A percentile compares a stretch with the other conserved stretches of the same genome.
Conservation (phyloP, 2,888 invertebrate species). For the Orthosia gothica region DNA sequence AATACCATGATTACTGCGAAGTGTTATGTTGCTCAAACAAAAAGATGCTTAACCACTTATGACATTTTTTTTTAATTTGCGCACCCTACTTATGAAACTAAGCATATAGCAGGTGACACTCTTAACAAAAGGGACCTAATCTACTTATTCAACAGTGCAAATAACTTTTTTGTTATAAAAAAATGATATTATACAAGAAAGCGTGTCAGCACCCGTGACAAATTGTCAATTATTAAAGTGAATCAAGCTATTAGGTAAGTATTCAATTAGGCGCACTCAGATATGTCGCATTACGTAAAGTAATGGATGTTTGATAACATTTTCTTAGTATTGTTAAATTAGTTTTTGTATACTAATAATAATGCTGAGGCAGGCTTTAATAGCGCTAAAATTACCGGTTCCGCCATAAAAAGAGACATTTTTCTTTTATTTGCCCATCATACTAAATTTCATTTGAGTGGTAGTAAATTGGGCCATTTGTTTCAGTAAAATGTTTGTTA, state of each 20-base stretch:
- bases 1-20: not conserved
- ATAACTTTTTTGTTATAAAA: conserved; percentile 26
- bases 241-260: conserved; percentile 52
- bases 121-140: conserved; percentile 13
- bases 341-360: too few species aligned
- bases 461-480: conserved; percentile 5
- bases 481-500: conserved; percentile 62
- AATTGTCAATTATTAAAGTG: conserved; percentile 49
- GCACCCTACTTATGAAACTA: conserved; percentile 42
- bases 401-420: conserved; percentile 27
- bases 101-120: conserved; percentile 34
- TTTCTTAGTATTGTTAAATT: conserved; percentile 43
- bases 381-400: too few species aligned
- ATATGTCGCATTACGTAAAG: conserved; percentile 41
- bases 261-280: conserved; percentile 41
- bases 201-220: conserved; percentile 38
- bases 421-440: conserved; percentile 27
- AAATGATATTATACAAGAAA: conserved; percentile 38
- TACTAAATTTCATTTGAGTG: conserved; percentile 10
- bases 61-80: conserved; percentile 5
- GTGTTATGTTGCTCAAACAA: not conserved
- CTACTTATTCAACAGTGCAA: conserved; percentile 29
- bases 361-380: too few species aligned
- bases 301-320: conserved; percentile 32
- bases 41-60: not conserved